A percentile compares a stretch with the other conserved stretches of the same genome.
Conservation (phyloP, 2,113 vertebrate genomes). For the Macroglossus sobrinus region DNA sequence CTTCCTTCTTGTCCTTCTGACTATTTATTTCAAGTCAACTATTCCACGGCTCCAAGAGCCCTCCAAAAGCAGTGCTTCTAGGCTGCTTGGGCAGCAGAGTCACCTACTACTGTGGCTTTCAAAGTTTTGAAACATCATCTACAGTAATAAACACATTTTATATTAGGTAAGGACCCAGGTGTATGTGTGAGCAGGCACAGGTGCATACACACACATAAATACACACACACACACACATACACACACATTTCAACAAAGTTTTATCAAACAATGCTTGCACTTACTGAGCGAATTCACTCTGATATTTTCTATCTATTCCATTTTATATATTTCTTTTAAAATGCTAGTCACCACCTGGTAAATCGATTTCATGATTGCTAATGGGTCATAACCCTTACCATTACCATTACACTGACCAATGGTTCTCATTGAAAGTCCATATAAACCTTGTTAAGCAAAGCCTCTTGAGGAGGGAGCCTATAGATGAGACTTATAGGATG, state of each 20-base stretch:
- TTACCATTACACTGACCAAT: neutral
- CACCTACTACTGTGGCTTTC: neutral
- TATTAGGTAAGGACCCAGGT: neutral
- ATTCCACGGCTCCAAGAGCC: neutral
- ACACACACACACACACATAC: neutral
- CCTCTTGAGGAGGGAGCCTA: neutral
- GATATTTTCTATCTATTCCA: neutral
- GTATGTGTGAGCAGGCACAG: neutral
- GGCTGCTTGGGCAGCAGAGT: neutral
- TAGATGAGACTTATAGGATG: neutral
- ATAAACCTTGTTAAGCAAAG: neutral
- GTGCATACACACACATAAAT: fast-evolving
- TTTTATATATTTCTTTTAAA: neutral
- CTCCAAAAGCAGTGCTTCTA: neutral
- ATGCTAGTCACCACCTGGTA: neutral
- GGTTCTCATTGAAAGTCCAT: neutral
- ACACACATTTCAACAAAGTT: neutral
- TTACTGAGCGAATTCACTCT: neutral
- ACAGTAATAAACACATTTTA: neutral
- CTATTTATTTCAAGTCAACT: neutral
- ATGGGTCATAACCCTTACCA: neutral
- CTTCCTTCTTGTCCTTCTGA: neutral
- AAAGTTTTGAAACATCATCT: neutral
- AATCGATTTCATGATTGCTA: neutral
- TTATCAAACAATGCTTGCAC: neutral